Percentiles rank a stretch among this genome's conserved stretches.
Evolutionary conservation across 2,113 vertebrate species (phyloP).

Genomic region (Hiodon alosoides): DNA sequence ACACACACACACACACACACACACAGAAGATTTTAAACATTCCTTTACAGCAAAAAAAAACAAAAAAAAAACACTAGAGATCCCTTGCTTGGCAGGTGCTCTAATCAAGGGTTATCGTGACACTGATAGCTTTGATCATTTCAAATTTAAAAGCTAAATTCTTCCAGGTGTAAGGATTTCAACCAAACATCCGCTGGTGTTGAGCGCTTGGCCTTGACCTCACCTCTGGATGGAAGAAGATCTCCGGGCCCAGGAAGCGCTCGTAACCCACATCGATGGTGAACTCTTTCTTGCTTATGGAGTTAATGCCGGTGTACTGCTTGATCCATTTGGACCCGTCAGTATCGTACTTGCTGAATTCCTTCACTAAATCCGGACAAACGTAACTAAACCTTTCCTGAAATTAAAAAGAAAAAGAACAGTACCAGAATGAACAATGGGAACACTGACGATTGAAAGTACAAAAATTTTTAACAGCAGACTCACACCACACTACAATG

Average conservation of each 20-base stretch:
- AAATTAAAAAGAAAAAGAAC: constrained; percentile 1
- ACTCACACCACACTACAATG: background rate
- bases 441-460: too few species aligned
- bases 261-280: constrained; percentile 96
- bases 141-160: background rate
- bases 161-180: background rate
- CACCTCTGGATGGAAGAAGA: constrained; percentile 98
- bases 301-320: constrained; percentile 93
- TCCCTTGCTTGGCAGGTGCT: too few species aligned
- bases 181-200: too few species aligned
- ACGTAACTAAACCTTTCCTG: constrained; percentile 96
- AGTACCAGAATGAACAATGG: background rate
- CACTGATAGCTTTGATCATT: background rate
- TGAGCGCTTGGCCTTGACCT: constrained; percentile 11
- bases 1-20: too few species aligned
- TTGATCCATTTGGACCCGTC: constrained; percentile 97
- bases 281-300: constrained; percentile 97
- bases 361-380: constrained; percentile 96
- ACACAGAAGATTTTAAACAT: too few species aligned
- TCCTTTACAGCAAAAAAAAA: too few species aligned
- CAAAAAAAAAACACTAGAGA: too few species aligned
- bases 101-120: too few species aligned
- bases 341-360: constrained; percentile 95
- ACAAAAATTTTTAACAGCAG: background rate
- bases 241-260: constrained; percentile 93